Evolutionary conservation across 2,113 vertebrate species (phyloP), one percentile per base, ranked within the genome.

Genomic region (Lutjanus erythropterus): DNA sequence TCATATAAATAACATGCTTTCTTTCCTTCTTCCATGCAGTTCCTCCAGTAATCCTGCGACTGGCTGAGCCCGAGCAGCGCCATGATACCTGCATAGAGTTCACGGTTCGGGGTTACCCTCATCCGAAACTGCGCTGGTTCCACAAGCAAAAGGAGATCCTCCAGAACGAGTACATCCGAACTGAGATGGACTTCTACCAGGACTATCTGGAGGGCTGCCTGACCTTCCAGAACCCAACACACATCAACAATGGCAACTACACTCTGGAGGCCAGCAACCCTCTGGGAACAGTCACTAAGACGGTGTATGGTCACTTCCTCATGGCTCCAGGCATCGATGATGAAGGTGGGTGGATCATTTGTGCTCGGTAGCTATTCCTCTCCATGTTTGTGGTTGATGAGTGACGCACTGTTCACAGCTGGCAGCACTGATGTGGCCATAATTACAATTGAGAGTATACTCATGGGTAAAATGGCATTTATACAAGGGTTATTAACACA

Each of bases 241-340:
- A 99, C 91, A 96, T 97, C 86, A 96, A 99, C 94, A 99, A 99
- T 0, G 98, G 98, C 80, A 98, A 99, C 95, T 99, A 99, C 91
- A 99, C 98, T 0, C 96, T 99, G 44, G 94, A 98, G 80, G 98
- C 97, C 64, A 96, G 94, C 83, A 99, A 99, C 91, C 87, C 94
- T 0, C 85, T 99, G 81, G 98, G 98, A 60, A 95, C 95, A 0
- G 96, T 96, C 91, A 96, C 94, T 71, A 97, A 98, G 94, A 97
- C 97, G 0, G 96, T 99, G 86, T 96, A 94, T 2, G 98, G 96
- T 56, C 97, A 98, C 90, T 99, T 99, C 91, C 96, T 99, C 77
- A 90, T 94, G 53, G 94, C 94, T 14, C 97, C 97, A 0, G 89
- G 93, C 73, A 77, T 94, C 89, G 73, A 55, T 0, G 90, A 86